Evolutionary conservation across 2,113 vertebrate genomes (phyloP).

Genomic region (Hystrix brachyura): DNA sequence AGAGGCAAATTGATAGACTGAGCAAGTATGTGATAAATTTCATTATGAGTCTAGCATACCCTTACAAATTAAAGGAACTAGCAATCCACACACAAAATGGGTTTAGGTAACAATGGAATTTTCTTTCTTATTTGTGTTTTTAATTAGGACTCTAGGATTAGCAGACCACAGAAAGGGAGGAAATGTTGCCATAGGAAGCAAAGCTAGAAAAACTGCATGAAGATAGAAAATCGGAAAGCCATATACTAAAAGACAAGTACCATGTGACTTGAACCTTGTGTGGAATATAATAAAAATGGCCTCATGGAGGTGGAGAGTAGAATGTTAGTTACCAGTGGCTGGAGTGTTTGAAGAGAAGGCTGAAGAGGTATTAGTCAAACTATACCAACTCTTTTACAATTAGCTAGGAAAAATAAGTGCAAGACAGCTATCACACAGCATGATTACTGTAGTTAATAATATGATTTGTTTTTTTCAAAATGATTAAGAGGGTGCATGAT

Average conservation of each 20-base stretch:
- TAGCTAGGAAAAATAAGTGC: not conserved
- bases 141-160: slow-evolving; percentile 46
- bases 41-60: not conserved
- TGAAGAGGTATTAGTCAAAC: not conserved
- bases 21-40: not conserved
- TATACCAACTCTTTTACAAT: too few relatives aligned
- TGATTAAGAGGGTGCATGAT: not conserved
- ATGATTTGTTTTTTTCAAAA: not conserved
- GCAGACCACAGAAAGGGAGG: not conserved
- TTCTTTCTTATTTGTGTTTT: slow-evolving; percentile 51
- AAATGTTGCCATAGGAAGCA: too few relatives aligned
- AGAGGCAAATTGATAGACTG: slow-evolving; percentile 37
- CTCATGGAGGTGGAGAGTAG: not conserved
- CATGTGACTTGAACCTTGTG: not conserved
- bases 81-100: slow-evolving; percentile 65
- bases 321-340: not conserved
- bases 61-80: slow-evolving; percentile 49
- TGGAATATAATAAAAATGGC: too few relatives aligned
- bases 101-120: not conserved
- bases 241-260: not conserved
- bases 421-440: not conserved
- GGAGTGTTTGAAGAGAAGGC: not conserved
- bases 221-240: not conserved
- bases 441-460: not conserved
- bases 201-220: not conserved